Base-by-base conservation (phyloP, 2,113 vertebrate genomes). In the Dissostichus mawsoni region DNA sequence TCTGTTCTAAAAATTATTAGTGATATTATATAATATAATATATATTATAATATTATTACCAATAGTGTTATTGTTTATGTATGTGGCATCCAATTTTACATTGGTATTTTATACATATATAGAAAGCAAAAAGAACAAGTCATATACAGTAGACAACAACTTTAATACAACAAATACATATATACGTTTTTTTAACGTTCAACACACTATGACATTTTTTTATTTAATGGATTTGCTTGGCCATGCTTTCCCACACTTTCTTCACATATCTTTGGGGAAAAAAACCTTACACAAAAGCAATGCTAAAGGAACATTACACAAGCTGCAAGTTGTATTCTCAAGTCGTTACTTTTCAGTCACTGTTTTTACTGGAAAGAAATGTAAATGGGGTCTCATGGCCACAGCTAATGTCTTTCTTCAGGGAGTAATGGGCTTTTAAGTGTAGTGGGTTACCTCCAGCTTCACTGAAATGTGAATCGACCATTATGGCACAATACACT, bases 341-440 rank as follows among this genome's bases (percentile, higher is more conserved):
- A 85, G 69, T 71, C 61, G 57, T 92, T 87, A 83, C 74, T 73
- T 84, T 69, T n/a, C 56, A 69, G 69, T 18, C 20, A 62, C 71
- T 73, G 71, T 64, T 81, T 83, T 82, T 80, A 55, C 50, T 48
- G 50, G n/a, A 16, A 20, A 59, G 18, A 80, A 81, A 76, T 67
- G 57, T 11, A 63, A 69, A 76, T 65, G 57, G 55, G 20, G 53
- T 76, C 67, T 77, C 70, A 80, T 72, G 82, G 83, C 71, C 64
- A 81, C 76, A 56, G 57, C 71, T 92, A 71, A 87, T 82, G 82
- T 90, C 80, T 87, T 83, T 79, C 92, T 83, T 82, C 78, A 50
- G 78, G 82, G 63, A 86, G 84, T 92, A 92, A 92, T 94, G 88
- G 86, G 71, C 76, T 89, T 92, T 90, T 92, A 91, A 93, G 81